A percentile compares a stretch with the other conserved stretches of the same genome.
Conservation (phyloP, 2,888 invertebrate genomes). For the Troides helena region DNA sequence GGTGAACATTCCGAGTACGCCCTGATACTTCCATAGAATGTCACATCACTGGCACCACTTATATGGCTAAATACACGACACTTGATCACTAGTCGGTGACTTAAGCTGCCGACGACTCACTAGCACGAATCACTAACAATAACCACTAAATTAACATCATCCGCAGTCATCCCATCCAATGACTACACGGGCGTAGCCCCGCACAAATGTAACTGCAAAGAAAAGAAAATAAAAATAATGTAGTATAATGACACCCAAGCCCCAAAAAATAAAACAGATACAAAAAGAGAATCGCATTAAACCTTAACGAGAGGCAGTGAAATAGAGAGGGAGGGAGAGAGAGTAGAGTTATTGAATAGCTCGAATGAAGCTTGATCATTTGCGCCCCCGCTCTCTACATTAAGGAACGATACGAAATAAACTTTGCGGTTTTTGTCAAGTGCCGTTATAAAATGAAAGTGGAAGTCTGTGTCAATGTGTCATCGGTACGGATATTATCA, state of each 20-base stretch:
- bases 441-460: conserved; percentile 54
- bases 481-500: conserved; percentile 37
- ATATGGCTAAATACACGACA: conserved; percentile 49
- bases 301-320: not conserved
- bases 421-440: conserved; percentile 41
- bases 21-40: conserved; percentile 71
- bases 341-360: not conserved
- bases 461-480: conserved; percentile 44
- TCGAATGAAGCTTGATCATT: conserved; percentile 38
- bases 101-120: conserved; percentile 50
- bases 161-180: conserved; percentile 68
- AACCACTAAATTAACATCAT: conserved; percentile 64
- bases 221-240: conserved; percentile 71
- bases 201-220: conserved; percentile 75
- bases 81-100: conserved; percentile 44
- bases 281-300: conserved; percentile 21
- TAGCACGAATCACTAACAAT: conserved; percentile 60
- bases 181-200: conserved; percentile 55
- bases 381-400: conserved; percentile 45
- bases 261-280: conserved; percentile 44
- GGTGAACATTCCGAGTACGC: conserved; percentile 76
- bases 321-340: too few relatives aligned
- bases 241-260: conserved; percentile 45
- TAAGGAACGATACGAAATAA: conserved; percentile 46
- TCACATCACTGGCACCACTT: conserved; percentile 72